Percentiles rank a stretch among this genome's conserved stretches.
phyloP scores from a whole-genome alignment of 2,888 invertebrate species.

The Hirtodrosophila trivittata region DNA sequence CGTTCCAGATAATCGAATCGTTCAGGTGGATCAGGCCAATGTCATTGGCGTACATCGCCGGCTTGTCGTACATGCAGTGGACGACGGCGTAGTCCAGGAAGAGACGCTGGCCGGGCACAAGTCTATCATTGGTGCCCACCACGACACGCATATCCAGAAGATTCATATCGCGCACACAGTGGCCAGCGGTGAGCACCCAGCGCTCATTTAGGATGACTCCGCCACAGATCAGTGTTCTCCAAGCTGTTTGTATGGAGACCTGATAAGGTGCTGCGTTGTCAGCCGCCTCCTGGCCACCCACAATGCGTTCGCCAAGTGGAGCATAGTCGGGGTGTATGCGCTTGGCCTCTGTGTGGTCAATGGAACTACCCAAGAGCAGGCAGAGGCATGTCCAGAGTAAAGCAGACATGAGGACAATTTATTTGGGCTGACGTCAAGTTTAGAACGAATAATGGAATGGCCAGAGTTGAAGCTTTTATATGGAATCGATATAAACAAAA shows the following conservation, averaged over 20 bases:
- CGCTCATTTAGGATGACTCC: constrained; percentile 73
- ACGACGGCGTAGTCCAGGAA: constrained; percentile 45
- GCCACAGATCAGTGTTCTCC: constrained; percentile 71
- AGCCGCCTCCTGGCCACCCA: constrained; percentile 70
- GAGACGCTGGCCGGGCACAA: constrained; percentile 57
- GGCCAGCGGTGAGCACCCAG: constrained; percentile 79
- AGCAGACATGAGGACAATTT: constrained; percentile 16
- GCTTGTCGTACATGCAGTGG: constrained; percentile 69
- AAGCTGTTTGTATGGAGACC: constrained; percentile 74
- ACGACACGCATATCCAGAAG: constrained; percentile 59
- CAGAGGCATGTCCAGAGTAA: constrained; percentile 11
- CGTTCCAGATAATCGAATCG: constrained; percentile 85
- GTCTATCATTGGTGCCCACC: constrained; percentile 69
- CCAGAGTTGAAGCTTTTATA: constrained; percentile 59
- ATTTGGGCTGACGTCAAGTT: constrained; percentile 13
- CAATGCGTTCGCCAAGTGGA: constrained; percentile 58
- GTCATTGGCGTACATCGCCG: constrained; percentile 85
- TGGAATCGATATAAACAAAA: constrained; percentile 37
- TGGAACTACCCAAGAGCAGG: constrained; percentile 51
- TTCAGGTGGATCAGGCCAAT: constrained; percentile 87
- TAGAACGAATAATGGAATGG: constrained; percentile 39
- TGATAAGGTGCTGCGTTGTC: constrained; percentile 78
- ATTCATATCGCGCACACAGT: constrained; percentile 67
- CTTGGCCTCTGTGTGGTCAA: constrained; percentile 66
- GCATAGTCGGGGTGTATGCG: constrained; percentile 50